Base-by-base conservation (phyloP, 2,888 invertebrate species). In the Drosophila hawaiiensis region DNA sequence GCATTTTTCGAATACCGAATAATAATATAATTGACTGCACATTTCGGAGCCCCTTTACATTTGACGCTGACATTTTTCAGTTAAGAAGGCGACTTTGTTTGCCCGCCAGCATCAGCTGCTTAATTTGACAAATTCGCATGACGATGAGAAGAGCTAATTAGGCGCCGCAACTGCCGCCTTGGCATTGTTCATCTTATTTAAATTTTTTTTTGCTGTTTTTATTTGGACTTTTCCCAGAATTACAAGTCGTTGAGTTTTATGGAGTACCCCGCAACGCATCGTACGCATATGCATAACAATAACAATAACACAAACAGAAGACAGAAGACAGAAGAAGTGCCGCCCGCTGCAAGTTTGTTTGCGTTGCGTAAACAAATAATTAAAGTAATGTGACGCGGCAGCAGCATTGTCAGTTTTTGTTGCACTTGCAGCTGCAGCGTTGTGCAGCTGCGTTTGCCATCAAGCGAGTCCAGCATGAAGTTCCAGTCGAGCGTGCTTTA, bases 91-190 rank as follows among this genome's bases (percentile, higher is more conserved):
- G 60, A 60, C 49, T 73, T 73, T 73, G 63, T 50, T 53, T 22
- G 53, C 29, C 29, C 12, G 53, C n/a, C 56, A 63, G 29, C 52
- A 64, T n/a, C 76, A 69, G 83, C 74, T 67, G 78, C 81, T 83
- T 88, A 90, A 90, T 90, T 88, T 85, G 90, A 85, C 86, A 88
- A 83, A 90, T 85, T 90, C 85, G 90, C 85, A 90, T 85, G 90
- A 90, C 88, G 60, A 43, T 50, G 65, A 37, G 60, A 43, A 29
- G 56, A 71, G 52, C 85, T 87, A 84, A 84, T 84, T 84, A 82
- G 90, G 88, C 85, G 84, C 74, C 78, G 39, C 68, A 31, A 67
- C 49, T 35, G 69, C 29, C 55, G 64, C 68, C 65, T 70, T 62
- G 83, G 70, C 69, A 67, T 67, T 64, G 76, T 68, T 62, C 66